A percentile compares a stretch with the other conserved stretches of the same genome.
Conservation (phyloP, 1,140 invertebrate genomes). For the Dysdera silvatica region DNA sequence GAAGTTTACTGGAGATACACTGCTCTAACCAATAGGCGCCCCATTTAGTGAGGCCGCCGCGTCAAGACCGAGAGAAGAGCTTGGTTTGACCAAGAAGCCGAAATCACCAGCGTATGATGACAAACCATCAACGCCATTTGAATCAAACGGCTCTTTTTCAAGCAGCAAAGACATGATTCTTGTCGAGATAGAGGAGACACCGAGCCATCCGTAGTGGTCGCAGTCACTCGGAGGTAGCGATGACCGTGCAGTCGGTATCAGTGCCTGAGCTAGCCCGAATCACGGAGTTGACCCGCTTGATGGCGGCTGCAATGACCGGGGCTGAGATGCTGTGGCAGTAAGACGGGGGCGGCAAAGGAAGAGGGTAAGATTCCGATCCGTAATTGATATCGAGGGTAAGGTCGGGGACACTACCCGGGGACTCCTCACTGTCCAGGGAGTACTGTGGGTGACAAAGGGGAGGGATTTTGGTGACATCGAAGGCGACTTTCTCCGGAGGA, state of each 20-base stretch:
- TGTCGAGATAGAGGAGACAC: conserved; percentile 19
- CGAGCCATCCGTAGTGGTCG: neutral
- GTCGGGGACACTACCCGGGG: conserved; percentile 8
- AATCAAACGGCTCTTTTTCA: conserved; percentile 13
- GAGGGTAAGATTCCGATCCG: too few relatives aligned
- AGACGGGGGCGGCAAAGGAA: too few relatives aligned
- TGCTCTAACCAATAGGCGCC: conserved; percentile 29
- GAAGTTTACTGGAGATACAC: conserved; percentile 25
- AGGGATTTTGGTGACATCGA: conserved; percentile 23
- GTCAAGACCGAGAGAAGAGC: conserved; percentile 26
- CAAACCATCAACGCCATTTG: conserved; percentile 26
- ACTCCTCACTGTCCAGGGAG: conserved; percentile 20
- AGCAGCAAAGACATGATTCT: conserved; percentile 16
- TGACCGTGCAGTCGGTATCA: conserved; percentile 26
- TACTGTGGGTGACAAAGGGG: conserved; percentile 20
- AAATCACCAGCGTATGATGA: conserved; percentile 26
- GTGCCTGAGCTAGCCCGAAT: conserved; percentile 18
- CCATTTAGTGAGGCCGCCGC: conserved; percentile 20
- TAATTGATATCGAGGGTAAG: conserved; percentile 12
- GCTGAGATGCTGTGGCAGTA: conserved; percentile 20
- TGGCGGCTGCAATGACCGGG: conserved; percentile 20
- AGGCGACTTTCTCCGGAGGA: conserved; percentile 12
- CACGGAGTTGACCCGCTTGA: conserved; percentile 21
- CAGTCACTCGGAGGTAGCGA: conserved; percentile 21
- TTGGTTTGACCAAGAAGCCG: conserved; percentile 23